Evolutionary conservation across 2,797 vertebrate species (phyloP), one percentile per base, ranked within the genome.

Genomic region (Falco columbarius): DNA sequence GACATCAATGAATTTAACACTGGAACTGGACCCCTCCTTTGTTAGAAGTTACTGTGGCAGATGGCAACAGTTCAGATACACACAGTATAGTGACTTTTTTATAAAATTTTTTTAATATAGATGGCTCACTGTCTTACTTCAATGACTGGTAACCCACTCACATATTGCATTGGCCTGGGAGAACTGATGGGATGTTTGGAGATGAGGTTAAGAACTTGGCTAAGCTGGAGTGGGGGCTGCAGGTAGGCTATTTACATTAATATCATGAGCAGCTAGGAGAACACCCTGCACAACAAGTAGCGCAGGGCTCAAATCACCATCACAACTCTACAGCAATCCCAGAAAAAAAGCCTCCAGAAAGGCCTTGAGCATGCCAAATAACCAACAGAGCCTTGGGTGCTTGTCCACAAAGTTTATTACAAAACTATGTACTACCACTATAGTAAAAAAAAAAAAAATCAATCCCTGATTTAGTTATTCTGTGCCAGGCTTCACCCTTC

Each of bases 21-120:
- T 97, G 97, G 94, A 96, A 92, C 89, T 88, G 84, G 81, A 89
- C 81, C 36, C 36, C 36, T 96, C 79, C 44, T 81, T 71, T 54
- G 24, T 21, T 40, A 32, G 44, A 89, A 73, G n/a, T 93, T 65
- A 89, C 89, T 89, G 88, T 90, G 92, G 89, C 93, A 93, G 83
- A 40, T 5, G 38, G 81, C 84, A 96, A 80, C 86, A 83, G 72
- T 92, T 97, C 88, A 94, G 59, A 90, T 71, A 93, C 80, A 91
- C 61, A 85, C 63, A 65, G 79, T 81, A 84, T 92, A 96, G 90
- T 87, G 71, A 86, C 29, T 74, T 46, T 27, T 95, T 93, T 89
- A 92, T 94, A 97, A 97, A 96, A 66, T 19, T 26, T 79, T 96
- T 84, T 38, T 90, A 90, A 51, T 81, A 87, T 8, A 81, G 34